These are phyloP conservation scores for Deroplatys truncata DNA, from an alignment of 2,888 invertebrate genomes.

Conservation along the genomic window DNA sequence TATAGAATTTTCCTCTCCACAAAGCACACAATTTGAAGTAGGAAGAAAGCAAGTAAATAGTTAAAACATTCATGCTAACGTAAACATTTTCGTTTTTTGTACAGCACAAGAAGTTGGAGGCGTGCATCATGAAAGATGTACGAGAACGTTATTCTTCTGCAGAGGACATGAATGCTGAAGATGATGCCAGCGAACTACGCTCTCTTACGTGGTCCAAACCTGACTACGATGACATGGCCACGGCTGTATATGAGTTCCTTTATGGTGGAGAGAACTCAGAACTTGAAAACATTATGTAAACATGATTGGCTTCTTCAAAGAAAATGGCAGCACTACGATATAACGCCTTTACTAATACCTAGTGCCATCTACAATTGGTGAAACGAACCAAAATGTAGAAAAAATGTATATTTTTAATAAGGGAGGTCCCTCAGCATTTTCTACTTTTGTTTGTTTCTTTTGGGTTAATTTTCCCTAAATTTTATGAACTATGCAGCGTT, in stretches of 20 bases:
- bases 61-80: too few relatives aligned
- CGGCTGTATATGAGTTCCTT: slow-evolving; percentile 60
- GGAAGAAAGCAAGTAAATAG: too few relatives aligned
- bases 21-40: too few relatives aligned
- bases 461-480: too few relatives aligned
- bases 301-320: not conserved
- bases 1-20: too few relatives aligned
- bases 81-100: slow-evolving; percentile 25
- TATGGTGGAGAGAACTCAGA: slow-evolving; percentile 57
- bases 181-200: slow-evolving; percentile 32
- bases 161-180: slow-evolving; percentile 43
- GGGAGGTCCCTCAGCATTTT: not conserved
- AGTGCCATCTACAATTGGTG: not conserved
- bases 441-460: not conserved
- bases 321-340: not conserved
- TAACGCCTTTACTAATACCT: not conserved
- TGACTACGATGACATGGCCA: slow-evolving; percentile 36
- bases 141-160: slow-evolving; percentile 48
- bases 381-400: too few relatives aligned
- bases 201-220: slow-evolving; percentile 25
- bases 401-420: too few relatives aligned
- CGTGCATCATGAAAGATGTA: slow-evolving; percentile 68
- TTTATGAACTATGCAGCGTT: too few relatives aligned
- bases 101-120: slow-evolving; percentile 65
- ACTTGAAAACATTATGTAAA: slow-evolving; percentile 43